Evolutionary conservation across 2,113 vertebrate genomes (phyloP), one percentile per base, ranked within the genome.

Genomic region (Erpornis zantholeuca): DNA sequence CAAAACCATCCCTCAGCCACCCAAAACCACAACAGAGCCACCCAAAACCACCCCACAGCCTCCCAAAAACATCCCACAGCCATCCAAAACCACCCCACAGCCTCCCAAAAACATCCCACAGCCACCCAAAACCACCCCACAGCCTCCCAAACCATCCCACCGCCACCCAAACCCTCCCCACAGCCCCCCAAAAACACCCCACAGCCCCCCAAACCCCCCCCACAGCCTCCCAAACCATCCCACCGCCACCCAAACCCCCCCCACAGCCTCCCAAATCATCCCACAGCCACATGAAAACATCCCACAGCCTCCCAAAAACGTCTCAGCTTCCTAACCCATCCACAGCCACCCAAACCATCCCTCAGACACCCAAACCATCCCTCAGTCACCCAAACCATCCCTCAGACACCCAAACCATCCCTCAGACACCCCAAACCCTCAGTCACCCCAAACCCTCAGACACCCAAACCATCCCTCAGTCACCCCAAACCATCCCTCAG

Each of bases 361-460:
- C 22, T 2, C 35, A 61, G 4, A 16, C 5, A 1, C 22, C 28
- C 57, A 36, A 76, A 60, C 10, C 20, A 17, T 2, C 15, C 13
- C 13, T 0, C 16, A 18, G 11, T 24, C 5, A 1, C n/a, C 23
- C 57, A 60, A 60, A 25, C 3, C 20, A 17, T 2, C 15, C 13
- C 13, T 0, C 16, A 18, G 11, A 35, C 5, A 1, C n/a, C 23
- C 57, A 60, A 60, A 25, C 2, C 29, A 19, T 31, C 52, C 29
- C 53, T 19, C 29, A 31, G 17, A 6, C 11, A 4, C 53, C 53
- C 29, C 18, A 12, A 54, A 31, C 12, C 29, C 20, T 5, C 25
- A 52, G 36, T 21, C 28, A 12, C 35, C n/a, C n/a, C n/a, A n/a
- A n/a, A n/a, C n/a, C n/a, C n/a, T n/a, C n/a, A n/a, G n/a, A n/a